Percentiles rank a stretch among this genome's conserved stretches.
Conservation (phyloP, 2,888 invertebrate genomes). For the Hemistola chrysoprasaria region DNA sequence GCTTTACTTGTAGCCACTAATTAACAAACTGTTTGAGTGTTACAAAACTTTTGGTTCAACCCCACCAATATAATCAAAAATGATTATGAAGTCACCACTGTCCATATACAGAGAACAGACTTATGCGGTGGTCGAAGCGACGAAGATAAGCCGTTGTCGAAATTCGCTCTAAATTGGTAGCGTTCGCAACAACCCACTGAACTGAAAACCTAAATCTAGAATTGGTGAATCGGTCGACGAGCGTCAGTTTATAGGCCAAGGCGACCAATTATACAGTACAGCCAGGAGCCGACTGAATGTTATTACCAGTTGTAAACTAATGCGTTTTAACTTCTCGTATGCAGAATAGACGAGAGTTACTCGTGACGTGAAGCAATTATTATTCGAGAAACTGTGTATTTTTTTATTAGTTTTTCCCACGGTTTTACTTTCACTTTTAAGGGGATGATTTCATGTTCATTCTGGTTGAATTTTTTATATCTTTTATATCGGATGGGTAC, state of each 20-base stretch:
- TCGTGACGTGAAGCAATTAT: slow-evolving; percentile 3
- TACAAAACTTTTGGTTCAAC: too few relatives aligned
- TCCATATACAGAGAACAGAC: slow-evolving; percentile 1
- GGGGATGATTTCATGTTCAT: too few relatives aligned
- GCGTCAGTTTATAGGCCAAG: slow-evolving; percentile 74
- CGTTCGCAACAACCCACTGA: slow-evolving; percentile 67
- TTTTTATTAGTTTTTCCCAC: too few relatives aligned
- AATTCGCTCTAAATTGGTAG: slow-evolving; percentile 50
- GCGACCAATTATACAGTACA: slow-evolving; percentile 61
- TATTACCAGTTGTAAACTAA: slow-evolving; percentile 40
- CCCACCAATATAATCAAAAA: too few relatives aligned
- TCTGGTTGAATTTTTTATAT: too few relatives aligned
- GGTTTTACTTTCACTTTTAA: too few relatives aligned
- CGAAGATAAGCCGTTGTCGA: slow-evolving; percentile 1
- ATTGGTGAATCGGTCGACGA: slow-evolving; percentile 70
- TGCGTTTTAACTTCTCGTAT: slow-evolving; percentile 40
- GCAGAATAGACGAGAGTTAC: slow-evolving; percentile 13
- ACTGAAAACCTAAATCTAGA: slow-evolving; percentile 81
- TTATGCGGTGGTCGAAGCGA: neutral
- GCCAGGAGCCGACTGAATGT: slow-evolving; percentile 45
- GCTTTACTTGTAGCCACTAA: too few relatives aligned
- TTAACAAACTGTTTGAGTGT: too few relatives aligned
- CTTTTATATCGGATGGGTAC: too few relatives aligned
- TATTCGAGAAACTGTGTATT: slow-evolving; percentile 6
- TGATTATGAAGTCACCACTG: neutral